phyloP scores from a whole-genome alignment of 1,140 invertebrate species.

The Hesperophylax magnus region DNA sequence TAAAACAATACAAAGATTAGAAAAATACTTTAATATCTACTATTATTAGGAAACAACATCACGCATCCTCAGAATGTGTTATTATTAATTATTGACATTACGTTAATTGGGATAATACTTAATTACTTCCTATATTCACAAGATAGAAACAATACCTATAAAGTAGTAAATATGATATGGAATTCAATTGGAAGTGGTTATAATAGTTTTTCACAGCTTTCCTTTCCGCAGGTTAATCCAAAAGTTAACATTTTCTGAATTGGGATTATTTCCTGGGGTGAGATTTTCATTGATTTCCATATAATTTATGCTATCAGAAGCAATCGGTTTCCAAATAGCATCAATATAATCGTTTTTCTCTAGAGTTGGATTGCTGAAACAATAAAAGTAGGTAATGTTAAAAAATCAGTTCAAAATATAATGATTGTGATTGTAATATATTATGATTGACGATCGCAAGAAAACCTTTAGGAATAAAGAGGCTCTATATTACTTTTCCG shows the following conservation, averaged over 20 bases:
- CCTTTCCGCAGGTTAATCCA: constrained; percentile 15
- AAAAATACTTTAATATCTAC: too few species aligned
- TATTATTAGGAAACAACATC: too few species aligned
- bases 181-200: neutral
- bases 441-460: too few species aligned
- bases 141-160: neutral
- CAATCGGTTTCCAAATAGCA: constrained; percentile 21
- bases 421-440: neutral
- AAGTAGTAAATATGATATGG: neutral
- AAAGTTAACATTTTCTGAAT: constrained; percentile 7
- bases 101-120: neutral
- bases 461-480: too few species aligned
- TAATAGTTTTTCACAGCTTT: neutral
- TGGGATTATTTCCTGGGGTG: constrained; percentile 9
- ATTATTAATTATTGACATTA: neutral
- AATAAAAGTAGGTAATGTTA: neutral
- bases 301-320: constrained; percentile 1
- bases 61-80: neutral
- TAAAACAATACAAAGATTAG: too few species aligned
- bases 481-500: too few species aligned
- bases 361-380: constrained; percentile 42
- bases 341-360: neutral
- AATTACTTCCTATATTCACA: neutral
- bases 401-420: neutral
- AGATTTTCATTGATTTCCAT: constrained; percentile 33